phyloP scores from a whole-genome alignment of 2,888 invertebrate species.

The Calameuta pallipes region DNA sequence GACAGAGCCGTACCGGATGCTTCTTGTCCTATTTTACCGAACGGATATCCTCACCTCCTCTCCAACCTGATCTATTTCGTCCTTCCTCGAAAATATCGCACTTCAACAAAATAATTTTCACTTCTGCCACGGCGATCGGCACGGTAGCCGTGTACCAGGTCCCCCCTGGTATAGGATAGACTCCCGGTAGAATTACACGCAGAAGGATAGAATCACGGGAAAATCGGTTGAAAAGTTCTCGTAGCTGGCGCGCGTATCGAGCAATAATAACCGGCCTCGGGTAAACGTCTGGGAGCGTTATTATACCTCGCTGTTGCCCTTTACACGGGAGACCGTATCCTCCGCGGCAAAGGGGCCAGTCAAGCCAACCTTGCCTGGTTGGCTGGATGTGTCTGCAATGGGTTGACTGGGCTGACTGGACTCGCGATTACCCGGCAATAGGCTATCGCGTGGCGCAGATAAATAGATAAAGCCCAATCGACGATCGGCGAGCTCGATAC shows the following conservation, averaged over 20 bases:
- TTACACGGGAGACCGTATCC: slow-evolving; percentile 13
- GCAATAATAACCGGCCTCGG: slow-evolving; percentile 36
- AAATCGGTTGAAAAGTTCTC: background rate
- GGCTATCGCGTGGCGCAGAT: background rate
- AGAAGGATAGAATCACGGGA: background rate
- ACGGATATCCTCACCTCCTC: background rate
- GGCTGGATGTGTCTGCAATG: background rate
- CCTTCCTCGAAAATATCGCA: background rate
- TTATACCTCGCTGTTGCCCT: slow-evolving; percentile 37
- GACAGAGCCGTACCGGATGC: too few relatives aligned
- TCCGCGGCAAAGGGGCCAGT: background rate
- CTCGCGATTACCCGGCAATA: background rate
- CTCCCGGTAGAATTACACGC: background rate
- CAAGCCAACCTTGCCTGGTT: background rate
- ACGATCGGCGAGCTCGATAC: background rate
- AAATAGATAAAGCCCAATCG: background rate
- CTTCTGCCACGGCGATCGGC: background rate
- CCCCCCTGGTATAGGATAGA: background rate
- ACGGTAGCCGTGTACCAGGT: background rate
- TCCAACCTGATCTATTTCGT: background rate
- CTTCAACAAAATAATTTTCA: background rate
- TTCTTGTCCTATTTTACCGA: background rate
- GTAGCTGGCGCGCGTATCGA: background rate
- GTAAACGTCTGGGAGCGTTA: slow-evolving; percentile 38
- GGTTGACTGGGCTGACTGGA: background rate